These are phyloP conservation scores for Parelbella ahira DNA, from an alignment of 2,888 invertebrate genomes.

Conservation along the genomic window DNA sequence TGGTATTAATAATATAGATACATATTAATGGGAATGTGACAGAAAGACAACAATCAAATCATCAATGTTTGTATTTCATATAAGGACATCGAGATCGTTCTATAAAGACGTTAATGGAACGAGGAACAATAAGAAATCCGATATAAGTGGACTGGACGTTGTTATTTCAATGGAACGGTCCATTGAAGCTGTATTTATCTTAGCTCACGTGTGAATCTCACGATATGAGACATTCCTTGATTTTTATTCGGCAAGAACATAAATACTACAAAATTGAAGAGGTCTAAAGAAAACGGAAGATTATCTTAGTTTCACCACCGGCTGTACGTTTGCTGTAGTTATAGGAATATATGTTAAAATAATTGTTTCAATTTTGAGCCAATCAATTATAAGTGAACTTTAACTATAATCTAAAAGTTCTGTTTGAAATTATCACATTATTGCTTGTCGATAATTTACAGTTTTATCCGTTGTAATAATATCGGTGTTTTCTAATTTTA, in stretches of 20 bases:
- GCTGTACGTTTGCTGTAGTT: no score
- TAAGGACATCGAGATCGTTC: conserved; percentile 9
- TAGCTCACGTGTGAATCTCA: conserved; percentile 36
- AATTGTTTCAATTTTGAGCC: no score
- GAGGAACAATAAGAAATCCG: conserved; percentile 73
- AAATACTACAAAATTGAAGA: conserved; percentile 8
- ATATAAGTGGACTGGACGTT: conserved; percentile 65
- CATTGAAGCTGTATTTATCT: conserved; percentile 47
- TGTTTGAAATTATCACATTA: no score
- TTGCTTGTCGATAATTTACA: no score
- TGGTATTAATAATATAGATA: no score
- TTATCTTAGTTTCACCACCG: no score
- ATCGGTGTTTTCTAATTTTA: no score
- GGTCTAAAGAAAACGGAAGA: conserved; percentile 9
- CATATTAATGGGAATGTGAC: no score
- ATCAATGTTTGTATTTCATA: conserved; percentile 1
- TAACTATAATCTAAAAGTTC: no score
- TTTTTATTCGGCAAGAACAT: conserved; percentile 10
- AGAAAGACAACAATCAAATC: not conserved
- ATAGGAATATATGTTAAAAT: no score
- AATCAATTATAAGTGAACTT: no score
- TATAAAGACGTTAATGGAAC: conserved; percentile 43
- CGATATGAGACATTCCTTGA: conserved; percentile 29
- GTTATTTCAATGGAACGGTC: conserved; percentile 58
- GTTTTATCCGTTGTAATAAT: no score